Conservation (phyloP, 1,140 invertebrate genomes). For the Plectrocnemia conspersa region DNA sequence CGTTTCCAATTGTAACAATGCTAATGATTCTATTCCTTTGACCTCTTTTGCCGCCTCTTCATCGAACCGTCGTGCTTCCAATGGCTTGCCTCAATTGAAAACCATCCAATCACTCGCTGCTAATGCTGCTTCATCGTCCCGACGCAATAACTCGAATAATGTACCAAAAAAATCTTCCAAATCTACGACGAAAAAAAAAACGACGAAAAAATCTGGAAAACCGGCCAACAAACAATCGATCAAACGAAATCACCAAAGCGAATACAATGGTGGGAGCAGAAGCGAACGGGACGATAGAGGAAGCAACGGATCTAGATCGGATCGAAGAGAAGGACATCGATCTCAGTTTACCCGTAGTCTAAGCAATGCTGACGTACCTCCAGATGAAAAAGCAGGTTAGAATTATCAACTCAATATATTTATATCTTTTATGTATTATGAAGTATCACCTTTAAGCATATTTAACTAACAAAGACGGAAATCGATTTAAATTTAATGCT, state of each 20-base stretch:
- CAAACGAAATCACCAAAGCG: conserved; percentile 39
- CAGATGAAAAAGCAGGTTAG: conserved; percentile 80
- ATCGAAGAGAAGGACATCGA: conserved; percentile 53
- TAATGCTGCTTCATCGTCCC: conserved; percentile 22
- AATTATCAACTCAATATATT: no score
- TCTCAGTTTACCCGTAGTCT: conserved; percentile 75
- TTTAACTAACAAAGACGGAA: no score
- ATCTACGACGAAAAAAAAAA: conserved; percentile 8
- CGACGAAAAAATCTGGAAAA: conserved; percentile 37
- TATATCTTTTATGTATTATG: no score
- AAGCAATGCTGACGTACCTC: conserved; percentile 72
- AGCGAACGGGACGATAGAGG: conserved; percentile 36
- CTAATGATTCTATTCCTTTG: conserved; percentile 49
- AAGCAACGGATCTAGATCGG: conserved; percentile 41
- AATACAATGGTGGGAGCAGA: conserved; percentile 52
- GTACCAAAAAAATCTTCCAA: conserved; percentile 28
- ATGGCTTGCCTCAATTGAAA: conserved; percentile 37
- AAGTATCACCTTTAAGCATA: no score
- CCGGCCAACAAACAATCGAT: conserved; percentile 34
- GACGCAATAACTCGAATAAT: conserved; percentile 3
- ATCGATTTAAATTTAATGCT: no score
- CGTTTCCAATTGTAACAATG: conserved; percentile 32
- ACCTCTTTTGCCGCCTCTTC: conserved; percentile 45
- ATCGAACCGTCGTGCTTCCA: conserved; percentile 39
- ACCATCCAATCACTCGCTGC: conserved; percentile 36